phyloP scores from a whole-genome alignment of 2,113 vertebrate species.

The Xyrauchen texanus region DNA sequence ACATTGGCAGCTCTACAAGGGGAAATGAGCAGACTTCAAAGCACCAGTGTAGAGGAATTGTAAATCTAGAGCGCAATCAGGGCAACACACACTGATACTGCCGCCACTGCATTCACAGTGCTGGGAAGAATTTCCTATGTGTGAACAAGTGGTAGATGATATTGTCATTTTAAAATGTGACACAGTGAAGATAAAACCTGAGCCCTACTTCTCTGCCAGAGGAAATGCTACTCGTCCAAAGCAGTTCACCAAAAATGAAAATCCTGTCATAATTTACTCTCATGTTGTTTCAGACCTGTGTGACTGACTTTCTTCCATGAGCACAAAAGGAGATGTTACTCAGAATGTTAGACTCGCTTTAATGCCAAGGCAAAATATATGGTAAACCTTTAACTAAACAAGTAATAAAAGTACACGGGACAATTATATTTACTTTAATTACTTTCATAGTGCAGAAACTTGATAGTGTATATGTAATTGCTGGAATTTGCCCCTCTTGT shows the following conservation, averaged over 20 bases:
- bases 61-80: slow-evolving; percentile 62
- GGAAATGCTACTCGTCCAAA: too few relatives aligned
- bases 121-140: not conserved
- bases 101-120: not conserved
- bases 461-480: not conserved
- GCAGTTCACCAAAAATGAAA: too few relatives aligned
- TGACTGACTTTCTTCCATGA: too few relatives aligned
- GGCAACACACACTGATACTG: slow-evolving; percentile 64
- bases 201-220: too few relatives aligned
- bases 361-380: too few relatives aligned
- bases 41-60: slow-evolving; percentile 68
- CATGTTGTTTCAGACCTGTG: too few relatives aligned
- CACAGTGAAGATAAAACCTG: too few relatives aligned
- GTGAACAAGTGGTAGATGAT: not conserved
- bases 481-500: slow-evolving; percentile 30
- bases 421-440: not conserved
- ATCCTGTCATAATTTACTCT: too few relatives aligned
- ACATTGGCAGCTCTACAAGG: slow-evolving; percentile 78
- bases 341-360: too few relatives aligned
- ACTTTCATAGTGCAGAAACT: not conserved
- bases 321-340: too few relatives aligned
- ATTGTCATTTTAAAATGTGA: not conserved
- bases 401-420: too few relatives aligned
- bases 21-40: slow-evolving; percentile 80
- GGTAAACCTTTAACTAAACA: too few relatives aligned